Base-by-base conservation (phyloP, 2,113 vertebrate genomes). In the Burhinus bistriatus region DNA sequence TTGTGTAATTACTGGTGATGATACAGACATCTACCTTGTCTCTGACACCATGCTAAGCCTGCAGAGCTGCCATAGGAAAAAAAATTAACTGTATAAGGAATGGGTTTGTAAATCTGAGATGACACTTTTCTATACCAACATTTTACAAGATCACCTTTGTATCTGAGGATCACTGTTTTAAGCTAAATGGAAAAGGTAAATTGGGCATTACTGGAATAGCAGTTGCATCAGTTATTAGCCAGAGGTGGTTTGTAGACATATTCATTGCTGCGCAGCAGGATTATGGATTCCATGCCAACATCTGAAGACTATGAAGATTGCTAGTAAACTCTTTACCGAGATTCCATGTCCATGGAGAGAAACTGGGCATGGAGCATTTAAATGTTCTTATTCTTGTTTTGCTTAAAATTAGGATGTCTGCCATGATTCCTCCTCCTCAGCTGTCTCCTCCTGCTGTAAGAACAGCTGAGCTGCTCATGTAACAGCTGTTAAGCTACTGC, bases 371-470 rank as follows among this genome's bases (percentile, higher is more conserved):
- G 30, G 70, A 95, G 25, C 11, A 80, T 57, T 92, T 86, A 89
- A 86, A 86, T 11, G 17, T 27, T 76, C 47, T 72, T 93, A 57
- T 49, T 72, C 66, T 92, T 61, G 22, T 79, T 94, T 85, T 79
- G 32, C 89, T 83, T 83, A 70, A 92, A 93, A 89, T 83, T 73
- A 76, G 62, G 79, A 92, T 73, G 45, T 45, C 30, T 95, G 78
- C 76, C 68, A 66, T 25, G 54, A 62, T 58, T 94, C 62, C 54
- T 92, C 49, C 45, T 86, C 40, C 47, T 64, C 93, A 96, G 91
- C 83, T 95, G 86, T 52, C 76, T 65, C 65, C 73, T 91, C n/a
- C 64, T 86, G 40, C 42, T 93, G 54, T 47, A 92, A 76, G 89
- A 95, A 73, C 62, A 93, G 79, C 70, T 90, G 87, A 95, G 92